A percentile compares a stretch with the other conserved stretches of the same genome.
Evolutionary conservation across 2,797 vertebrate genomes (phyloP).

Genomic region (Ambastaia sidthimunki): DNA sequence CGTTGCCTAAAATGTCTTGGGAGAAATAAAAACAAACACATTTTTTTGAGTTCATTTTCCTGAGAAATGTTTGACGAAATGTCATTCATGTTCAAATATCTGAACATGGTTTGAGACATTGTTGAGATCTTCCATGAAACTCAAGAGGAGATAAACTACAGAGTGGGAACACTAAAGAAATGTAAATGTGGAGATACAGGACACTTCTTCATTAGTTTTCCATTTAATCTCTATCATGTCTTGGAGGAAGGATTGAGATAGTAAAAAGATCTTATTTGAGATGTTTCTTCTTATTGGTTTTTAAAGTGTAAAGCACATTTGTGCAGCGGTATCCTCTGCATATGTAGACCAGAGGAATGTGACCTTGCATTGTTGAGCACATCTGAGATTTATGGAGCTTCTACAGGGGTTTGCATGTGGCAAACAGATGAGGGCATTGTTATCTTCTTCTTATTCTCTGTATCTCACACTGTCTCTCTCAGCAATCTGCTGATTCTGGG

Average conservation of each 20-base stretch:
- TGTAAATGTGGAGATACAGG: neutral
- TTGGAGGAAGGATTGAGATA: neutral
- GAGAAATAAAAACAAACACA: too few relatives aligned
- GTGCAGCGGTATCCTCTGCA: conserved; percentile 67
- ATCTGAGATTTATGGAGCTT: conserved; percentile 82
- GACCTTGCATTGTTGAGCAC: conserved; percentile 75
- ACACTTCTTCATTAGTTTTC: neutral
- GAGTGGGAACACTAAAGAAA: too few relatives aligned
- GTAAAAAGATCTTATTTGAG: neutral
- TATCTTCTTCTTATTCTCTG: conserved; percentile 65
- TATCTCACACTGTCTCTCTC: conserved; percentile 47
- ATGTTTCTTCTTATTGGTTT: neutral
- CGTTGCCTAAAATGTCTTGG: too few relatives aligned
- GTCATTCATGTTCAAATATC: too few relatives aligned
- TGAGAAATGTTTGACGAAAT: too few relatives aligned
- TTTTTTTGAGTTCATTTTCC: too few relatives aligned
- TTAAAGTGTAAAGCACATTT: conserved; percentile 61
- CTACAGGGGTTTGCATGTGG: conserved; percentile 82
- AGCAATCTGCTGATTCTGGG: conserved; percentile 50
- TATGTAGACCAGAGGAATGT: conserved; percentile 75
- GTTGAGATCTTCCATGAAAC: neutral
- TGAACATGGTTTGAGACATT: neutral
- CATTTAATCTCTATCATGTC: neutral
- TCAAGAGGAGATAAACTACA: neutral
- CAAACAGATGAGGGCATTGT: conserved; percentile 82